These are phyloP conservation scores for Drosophila ercepeae DNA, from an alignment of 1,140 invertebrate species.

Conservation along the genomic window DNA sequence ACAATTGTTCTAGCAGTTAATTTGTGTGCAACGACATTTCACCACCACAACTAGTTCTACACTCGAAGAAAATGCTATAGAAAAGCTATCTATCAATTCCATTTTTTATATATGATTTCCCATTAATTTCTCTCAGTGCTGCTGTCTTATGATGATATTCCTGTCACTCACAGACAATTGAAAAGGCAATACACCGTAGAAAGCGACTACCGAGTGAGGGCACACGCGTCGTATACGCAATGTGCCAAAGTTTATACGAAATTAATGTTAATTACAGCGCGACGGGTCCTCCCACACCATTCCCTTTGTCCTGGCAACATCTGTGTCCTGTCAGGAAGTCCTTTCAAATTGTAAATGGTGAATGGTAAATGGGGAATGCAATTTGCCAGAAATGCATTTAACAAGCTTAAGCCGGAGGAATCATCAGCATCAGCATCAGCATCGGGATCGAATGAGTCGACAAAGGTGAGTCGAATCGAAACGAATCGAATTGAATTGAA, in stretches of 20 bases:
- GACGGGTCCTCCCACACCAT: neutral
- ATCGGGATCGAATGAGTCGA: conserved; percentile 19
- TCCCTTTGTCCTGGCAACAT: neutral
- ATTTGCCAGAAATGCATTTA: conserved; percentile 46
- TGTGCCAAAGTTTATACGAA: conserved; percentile 66
- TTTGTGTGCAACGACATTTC: conserved; percentile 57
- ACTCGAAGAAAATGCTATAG: neutral
- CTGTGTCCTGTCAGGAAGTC: conserved; percentile 32
- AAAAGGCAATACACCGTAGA: conserved; percentile 37
- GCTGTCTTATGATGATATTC: conserved; percentile 14
- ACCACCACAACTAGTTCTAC: neutral
- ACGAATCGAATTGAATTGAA: conserved; percentile 4
- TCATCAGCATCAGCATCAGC: conserved; percentile 1
- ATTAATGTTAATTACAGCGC: conserved; percentile 70
- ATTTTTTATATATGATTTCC: too few species aligned
- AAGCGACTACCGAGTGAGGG: too few species aligned
- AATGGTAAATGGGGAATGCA: conserved; percentile 32
- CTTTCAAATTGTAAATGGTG: neutral
- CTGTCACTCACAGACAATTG: conserved; percentile 47
- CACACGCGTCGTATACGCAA: conserved; percentile 46
- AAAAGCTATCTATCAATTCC: neutral
- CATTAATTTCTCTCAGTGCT: neutral
- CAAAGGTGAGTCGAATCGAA: conserved; percentile 25
- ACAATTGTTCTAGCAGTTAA: conserved; percentile 68
- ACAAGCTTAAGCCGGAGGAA: conserved; percentile 39